Conservation (phyloP, 2,888 invertebrate species). For the Acanthosoma haemorrhoidale region DNA sequence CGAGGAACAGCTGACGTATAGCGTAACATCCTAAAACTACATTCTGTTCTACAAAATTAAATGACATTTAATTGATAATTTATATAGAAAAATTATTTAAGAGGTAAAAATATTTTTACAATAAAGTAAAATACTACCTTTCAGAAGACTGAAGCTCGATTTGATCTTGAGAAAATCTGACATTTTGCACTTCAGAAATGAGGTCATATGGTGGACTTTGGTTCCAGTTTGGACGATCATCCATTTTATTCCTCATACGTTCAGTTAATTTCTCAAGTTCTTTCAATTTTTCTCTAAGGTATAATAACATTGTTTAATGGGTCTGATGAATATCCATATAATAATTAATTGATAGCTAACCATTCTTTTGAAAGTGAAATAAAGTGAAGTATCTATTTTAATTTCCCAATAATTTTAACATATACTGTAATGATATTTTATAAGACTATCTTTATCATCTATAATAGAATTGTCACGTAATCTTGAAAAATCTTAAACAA, state of each 20-base stretch:
- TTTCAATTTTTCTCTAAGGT: conserved; percentile 6
- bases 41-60: too few relatives aligned
- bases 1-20: too few relatives aligned
- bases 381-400: too few relatives aligned
- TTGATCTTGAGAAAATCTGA: not conserved
- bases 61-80: too few relatives aligned
- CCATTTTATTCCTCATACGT: conserved; percentile 21
- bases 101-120: too few relatives aligned
- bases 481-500: not conserved
- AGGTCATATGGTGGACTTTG: conserved; percentile 8
- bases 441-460: not conserved
- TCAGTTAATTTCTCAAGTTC: conserved; percentile 19
- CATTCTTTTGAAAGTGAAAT: not conserved
- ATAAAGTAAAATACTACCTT: not conserved
- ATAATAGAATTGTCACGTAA: not conserved
- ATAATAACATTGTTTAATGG: not conserved
- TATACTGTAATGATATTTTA: not conserved
- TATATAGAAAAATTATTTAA: too few relatives aligned
- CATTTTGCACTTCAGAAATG: conserved; percentile 6
- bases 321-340: not conserved
- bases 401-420: too few relatives aligned
- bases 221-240: not conserved
- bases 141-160: not conserved
- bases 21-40: too few relatives aligned
- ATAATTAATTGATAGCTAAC: not conserved